Evolutionary conservation across 2,888 invertebrate species (phyloP).

Genomic region (Melanostoma mellinum): DNA sequence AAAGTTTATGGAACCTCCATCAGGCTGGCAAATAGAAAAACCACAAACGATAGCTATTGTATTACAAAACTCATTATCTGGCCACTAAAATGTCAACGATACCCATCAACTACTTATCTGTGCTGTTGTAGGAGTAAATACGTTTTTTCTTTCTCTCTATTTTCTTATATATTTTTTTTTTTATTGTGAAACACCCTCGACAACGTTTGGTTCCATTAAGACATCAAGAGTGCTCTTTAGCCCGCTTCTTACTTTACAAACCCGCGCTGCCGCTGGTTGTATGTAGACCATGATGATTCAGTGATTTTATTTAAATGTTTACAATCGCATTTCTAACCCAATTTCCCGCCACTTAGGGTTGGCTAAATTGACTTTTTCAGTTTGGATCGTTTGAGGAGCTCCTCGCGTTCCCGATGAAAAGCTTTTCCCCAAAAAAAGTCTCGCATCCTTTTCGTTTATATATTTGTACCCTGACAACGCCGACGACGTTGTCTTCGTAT

Average conservation of each 20-base stretch:
- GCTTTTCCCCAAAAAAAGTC: background rate
- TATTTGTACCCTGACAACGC: background rate
- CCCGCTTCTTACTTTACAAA: background rate
- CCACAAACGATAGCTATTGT: constrained; percentile 42
- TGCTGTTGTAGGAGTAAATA: constrained; percentile 27
- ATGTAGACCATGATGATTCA: constrained; percentile 36
- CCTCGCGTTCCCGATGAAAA: constrained; percentile 36
- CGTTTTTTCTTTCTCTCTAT: constrained; percentile 7
- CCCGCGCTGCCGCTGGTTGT: background rate
- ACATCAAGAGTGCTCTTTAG: constrained; percentile 25
- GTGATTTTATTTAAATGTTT: constrained; percentile 59
- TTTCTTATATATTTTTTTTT: background rate
- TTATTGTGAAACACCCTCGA: constrained; percentile 3
- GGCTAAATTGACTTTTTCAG: constrained; percentile 60
- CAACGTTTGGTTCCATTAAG: constrained; percentile 31
- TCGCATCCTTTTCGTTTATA: constrained; percentile 10
- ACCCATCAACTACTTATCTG: constrained; percentile 53
- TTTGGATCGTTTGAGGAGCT: constrained; percentile 43
- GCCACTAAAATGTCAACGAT: constrained; percentile 42
- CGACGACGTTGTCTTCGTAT: background rate
- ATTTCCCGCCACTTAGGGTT: constrained; percentile 63
- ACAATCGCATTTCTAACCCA: constrained; percentile 61
- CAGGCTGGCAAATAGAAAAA: constrained; percentile 21
- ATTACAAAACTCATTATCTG: constrained; percentile 46
- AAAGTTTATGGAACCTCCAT: background rate